phyloP scores from a whole-genome alignment of 2,888 invertebrate genomes.

The Drosophila villosipedis region DNA sequence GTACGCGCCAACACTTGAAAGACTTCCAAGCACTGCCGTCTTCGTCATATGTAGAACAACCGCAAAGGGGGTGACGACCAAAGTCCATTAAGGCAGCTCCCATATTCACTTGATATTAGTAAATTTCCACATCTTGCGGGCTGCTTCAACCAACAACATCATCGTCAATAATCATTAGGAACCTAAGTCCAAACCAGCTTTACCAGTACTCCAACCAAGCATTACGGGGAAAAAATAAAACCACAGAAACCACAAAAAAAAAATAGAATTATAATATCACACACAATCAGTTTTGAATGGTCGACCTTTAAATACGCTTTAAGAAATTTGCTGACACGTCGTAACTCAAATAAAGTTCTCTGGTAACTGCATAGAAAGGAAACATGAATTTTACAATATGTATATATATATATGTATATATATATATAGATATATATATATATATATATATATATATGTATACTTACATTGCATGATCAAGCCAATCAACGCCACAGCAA shows the following conservation, averaged over 20 bases:
- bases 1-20: neutral
- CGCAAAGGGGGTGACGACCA: constrained; percentile 8
- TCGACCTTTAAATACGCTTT: constrained; percentile 1
- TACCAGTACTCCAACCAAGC: constrained; percentile 19
- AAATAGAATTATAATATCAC: neutral
- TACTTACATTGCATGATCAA: neutral
- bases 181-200: constrained; percentile 33
- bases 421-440: neutral
- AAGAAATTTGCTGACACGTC: neutral
- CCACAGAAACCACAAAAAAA: constrained; percentile 1
- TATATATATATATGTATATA: neutral
- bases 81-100: constrained; percentile 28
- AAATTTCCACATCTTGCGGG: constrained; percentile 25
- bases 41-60: constrained; percentile 15
- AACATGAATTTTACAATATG: neutral
- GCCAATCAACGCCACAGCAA: neutral
- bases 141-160: constrained; percentile 1
- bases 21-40: constrained; percentile 15
- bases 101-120: constrained; percentile 16
- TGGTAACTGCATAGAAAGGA: neutral
- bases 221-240: neutral
- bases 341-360: neutral
- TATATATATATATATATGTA: neutral
- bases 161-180: constrained; percentile 11
- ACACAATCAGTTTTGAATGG: neutral